Base-by-base conservation (phyloP, 2,888 invertebrate species). In the Leptarthrus brevirostris region DNA sequence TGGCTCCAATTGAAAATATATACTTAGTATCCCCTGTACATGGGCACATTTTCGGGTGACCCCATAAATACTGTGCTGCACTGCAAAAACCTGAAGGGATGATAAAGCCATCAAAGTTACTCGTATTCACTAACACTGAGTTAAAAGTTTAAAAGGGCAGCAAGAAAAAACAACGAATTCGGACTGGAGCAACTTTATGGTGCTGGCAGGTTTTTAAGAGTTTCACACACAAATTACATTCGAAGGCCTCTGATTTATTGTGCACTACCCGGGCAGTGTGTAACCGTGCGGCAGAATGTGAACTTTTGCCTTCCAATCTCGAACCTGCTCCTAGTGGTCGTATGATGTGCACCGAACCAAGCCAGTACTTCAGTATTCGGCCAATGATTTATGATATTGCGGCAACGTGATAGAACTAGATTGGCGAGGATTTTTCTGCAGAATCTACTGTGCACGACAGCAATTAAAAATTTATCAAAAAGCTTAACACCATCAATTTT, bases 151-250 rank as follows among this genome's bases (percentile, higher is more conserved):
- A 49, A 49, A 49, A 1, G 18, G 49, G 49, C 16, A 1, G 12
- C 2, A 6, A 12, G 12, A 18, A 18, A 18, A 49, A 8, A 3
- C 16, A 49, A 18, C 20, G 49, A 49, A 18, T 3, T 3, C 14
- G 18, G 20, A 4, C 49, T n/a, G n/a, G n/a, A n/a, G n/a, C 49
- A 49, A 49, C 49, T 49, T 49, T 49, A 49, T 49, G 49, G 18
- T 20, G 49, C 49, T 20, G 49, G 49, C 49, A 49, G 16, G 49
- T 49, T 49, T 49, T 49, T 49, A 49, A 49, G 49, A 49, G 49
- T 49, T 49, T 20, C 49, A 49, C 49, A 49, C 49, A 49, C 49
- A 49, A 49, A 49, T 49, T 49, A 49, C 49, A 49, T 49, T 49
- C 49, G 49, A 49, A 49, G 20, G 49, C 18, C 49, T 49, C 49